Conservation (phyloP, 2,888 invertebrate genomes). For the Bimastos eiseni region DNA sequence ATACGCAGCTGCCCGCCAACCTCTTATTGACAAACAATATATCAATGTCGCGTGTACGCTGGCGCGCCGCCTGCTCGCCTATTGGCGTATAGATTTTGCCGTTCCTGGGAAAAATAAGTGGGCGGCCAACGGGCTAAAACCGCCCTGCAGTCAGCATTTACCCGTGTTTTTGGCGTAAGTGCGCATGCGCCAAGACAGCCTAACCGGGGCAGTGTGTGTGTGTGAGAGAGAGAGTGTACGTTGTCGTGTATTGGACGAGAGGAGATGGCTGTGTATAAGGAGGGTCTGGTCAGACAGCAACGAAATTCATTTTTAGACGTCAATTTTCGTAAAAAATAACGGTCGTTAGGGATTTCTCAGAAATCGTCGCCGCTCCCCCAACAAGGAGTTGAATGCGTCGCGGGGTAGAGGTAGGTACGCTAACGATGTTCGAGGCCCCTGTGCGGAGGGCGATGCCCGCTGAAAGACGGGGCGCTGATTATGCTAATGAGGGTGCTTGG, state of each 20-base stretch:
- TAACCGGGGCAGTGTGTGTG: neutral
- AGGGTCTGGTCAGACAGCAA: neutral
- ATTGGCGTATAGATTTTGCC: neutral
- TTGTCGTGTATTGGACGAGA: conserved; percentile 6
- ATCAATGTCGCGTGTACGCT: conserved; percentile 4
- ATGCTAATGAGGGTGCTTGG: neutral
- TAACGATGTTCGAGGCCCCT: neutral
- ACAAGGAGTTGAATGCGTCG: neutral
- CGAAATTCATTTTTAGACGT: neutral
- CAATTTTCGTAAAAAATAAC: neutral
- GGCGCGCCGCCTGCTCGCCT: neutral
- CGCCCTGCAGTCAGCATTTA: neutral
- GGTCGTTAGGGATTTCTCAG: neutral
- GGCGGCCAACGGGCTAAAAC: neutral
- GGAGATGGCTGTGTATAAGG: neutral
- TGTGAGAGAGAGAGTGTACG: neutral
- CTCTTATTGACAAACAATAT: conserved; percentile 22
- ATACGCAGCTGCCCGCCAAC: neutral
- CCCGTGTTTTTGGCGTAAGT: conserved; percentile 17
- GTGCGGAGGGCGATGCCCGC: neutral
- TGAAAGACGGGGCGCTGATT: neutral
- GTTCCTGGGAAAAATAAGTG: conserved; percentile 8
- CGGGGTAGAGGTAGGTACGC: neutral
- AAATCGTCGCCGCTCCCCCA: neutral
- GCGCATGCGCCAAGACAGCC: conserved; percentile 21